phyloP scores from a whole-genome alignment of 2,888 invertebrate genomes.

The Arrhopalites spinosus region DNA sequence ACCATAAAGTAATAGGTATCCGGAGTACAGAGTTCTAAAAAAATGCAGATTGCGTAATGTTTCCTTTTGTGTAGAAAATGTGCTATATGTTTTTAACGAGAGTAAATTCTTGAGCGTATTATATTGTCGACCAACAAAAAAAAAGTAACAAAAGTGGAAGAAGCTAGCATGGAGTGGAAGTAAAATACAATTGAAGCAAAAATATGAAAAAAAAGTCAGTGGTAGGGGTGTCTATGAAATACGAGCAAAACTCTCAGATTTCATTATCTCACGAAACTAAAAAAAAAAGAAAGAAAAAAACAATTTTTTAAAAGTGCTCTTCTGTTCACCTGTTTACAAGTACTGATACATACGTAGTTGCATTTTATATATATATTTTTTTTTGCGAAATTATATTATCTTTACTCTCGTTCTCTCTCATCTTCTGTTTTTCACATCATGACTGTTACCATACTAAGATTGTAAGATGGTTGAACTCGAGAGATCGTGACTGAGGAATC shows the following conservation, averaged over 20 bases:
- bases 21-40: too few species aligned
- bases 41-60: too few species aligned
- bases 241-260: constrained; percentile 31
- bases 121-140: too few species aligned
- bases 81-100: too few species aligned
- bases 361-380: too few species aligned
- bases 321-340: neutral
- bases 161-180: too few species aligned
- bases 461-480: constrained; percentile 23
- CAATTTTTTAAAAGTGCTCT: too few species aligned
- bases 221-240: constrained; percentile 8
- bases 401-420: neutral
- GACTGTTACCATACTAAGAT: constrained; percentile 17
- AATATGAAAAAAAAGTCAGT: neutral
- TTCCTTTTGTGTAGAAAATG: too few species aligned
- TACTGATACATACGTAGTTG: constrained; percentile 1
- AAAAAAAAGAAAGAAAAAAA: neutral
- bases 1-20: too few species aligned
- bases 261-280: constrained; percentile 25
- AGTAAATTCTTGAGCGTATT: too few species aligned
- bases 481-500: constrained; percentile 30
- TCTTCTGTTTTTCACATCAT: constrained; percentile 9
- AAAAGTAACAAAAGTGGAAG: too few species aligned
- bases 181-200: too few species aligned
- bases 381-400: constrained; percentile 1